A percentile compares a stretch with the other conserved stretches of the same genome.
These are phyloP conservation scores for Tachypleus tridentatus DNA, from an alignment of 1,140 invertebrate species.

Conservation along the genomic window DNA sequence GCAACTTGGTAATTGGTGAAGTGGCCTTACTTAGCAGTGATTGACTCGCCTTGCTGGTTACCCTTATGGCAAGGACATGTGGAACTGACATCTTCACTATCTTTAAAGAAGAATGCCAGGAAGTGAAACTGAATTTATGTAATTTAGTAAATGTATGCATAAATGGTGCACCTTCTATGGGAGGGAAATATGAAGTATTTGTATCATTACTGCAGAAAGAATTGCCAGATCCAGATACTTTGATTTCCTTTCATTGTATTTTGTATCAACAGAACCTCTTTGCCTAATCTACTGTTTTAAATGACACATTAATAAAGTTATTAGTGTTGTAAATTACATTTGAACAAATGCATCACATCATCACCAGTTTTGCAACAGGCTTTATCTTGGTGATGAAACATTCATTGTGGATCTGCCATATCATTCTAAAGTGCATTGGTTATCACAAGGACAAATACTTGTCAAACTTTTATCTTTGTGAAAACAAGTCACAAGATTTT, in stretches of 20 bases:
- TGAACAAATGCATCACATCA: not conserved
- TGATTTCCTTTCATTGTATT: slow-evolving; percentile 2
- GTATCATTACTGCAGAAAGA: not conserved
- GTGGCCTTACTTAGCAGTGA: too few relatives aligned
- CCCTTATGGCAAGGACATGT: not conserved
- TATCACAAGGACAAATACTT: not conserved
- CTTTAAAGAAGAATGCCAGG: slow-evolving; percentile 1
- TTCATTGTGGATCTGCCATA: slow-evolving; percentile 1
- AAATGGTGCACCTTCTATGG: not conserved
- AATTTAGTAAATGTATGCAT: not conserved
- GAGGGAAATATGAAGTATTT: not conserved
- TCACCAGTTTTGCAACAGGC: not conserved
- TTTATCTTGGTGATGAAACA: not conserved
- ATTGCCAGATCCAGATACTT: not conserved
- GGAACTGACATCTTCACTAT: not conserved
- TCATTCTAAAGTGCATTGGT: too few relatives aligned
- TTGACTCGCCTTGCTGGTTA: too few relatives aligned
- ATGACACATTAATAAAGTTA: not conserved
- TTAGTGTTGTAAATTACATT: not conserved
- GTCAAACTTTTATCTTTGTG: not conserved
- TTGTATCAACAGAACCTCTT: slow-evolving; percentile 4
- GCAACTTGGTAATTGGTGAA: too few relatives aligned
- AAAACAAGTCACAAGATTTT: not conserved
- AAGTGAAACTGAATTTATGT: not conserved
- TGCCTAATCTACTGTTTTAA: not conserved